Conservation (phyloP, 2,797 vertebrate genomes). For the Parambassis ranga region DNA sequence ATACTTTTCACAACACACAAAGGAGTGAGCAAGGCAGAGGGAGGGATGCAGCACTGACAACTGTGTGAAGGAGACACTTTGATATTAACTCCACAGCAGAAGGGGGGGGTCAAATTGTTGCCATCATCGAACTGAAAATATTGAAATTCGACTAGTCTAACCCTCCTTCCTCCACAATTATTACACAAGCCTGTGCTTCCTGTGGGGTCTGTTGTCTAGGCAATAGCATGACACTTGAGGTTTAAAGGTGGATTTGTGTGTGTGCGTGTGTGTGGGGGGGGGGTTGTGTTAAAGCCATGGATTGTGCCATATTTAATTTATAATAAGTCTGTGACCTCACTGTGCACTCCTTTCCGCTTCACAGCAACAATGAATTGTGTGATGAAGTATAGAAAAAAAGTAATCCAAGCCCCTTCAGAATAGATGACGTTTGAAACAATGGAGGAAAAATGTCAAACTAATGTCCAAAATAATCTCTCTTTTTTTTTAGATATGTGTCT, state of each 20-base stretch:
- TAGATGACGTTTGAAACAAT: conserved; percentile 40
- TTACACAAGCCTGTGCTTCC: conserved; percentile 37
- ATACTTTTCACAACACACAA: conserved; percentile 61
- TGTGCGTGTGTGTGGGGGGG: too few relatives aligned
- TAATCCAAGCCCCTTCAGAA: conserved; percentile 54
- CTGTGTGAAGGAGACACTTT: conserved; percentile 33
- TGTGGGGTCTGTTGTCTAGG: conserved; percentile 23
- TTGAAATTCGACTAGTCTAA: conserved; percentile 15
- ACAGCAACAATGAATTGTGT: neutral
- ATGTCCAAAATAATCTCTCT: neutral
- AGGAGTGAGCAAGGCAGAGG: conserved; percentile 27
- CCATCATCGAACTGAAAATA: conserved; percentile 18
- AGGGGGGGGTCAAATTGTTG: conserved; percentile 28
- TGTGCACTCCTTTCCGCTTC: conserved; percentile 20
- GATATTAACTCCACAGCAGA: conserved; percentile 39
- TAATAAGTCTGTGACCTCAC: conserved; percentile 42
- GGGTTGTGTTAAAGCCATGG: neutral
- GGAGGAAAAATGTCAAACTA: conserved; percentile 9
- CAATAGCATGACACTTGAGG: conserved; percentile 31
- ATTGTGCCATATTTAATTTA: conserved; percentile 52
- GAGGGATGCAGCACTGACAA: conserved; percentile 22
- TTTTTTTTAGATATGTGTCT: too few relatives aligned
- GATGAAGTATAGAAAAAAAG: conserved; percentile 25
- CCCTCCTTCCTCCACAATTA: neutral
- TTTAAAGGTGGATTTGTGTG: neutral